phyloP scores from a whole-genome alignment of 1,140 invertebrate species.

The Ptiloglossa arizonensis region DNA sequence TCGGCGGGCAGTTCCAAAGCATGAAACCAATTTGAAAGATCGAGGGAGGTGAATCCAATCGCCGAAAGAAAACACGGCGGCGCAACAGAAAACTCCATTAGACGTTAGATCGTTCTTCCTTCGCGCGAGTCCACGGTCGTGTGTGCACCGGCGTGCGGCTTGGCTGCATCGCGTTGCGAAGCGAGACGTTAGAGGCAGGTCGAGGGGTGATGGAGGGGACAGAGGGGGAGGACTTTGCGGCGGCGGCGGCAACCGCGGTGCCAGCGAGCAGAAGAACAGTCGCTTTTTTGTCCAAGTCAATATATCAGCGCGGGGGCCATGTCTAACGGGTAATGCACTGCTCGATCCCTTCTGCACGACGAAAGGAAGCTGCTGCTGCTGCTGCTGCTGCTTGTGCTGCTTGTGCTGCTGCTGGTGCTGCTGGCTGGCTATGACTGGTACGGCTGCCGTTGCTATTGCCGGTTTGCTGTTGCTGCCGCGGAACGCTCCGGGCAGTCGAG shows the following conservation, averaged over 20 bases:
- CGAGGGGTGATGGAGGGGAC: not conserved
- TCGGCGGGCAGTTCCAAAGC: not conserved
- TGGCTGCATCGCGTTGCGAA: slow-evolving; percentile 39
- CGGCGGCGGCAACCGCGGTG: slow-evolving; percentile 64
- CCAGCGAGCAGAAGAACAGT: slow-evolving; percentile 74
- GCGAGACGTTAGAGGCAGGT: slow-evolving; percentile 15
- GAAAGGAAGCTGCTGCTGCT: slow-evolving; percentile 58
- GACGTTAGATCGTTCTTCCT: slow-evolving; percentile 55
- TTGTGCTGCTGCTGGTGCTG: too few relatives aligned
- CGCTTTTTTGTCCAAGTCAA: slow-evolving; percentile 78
- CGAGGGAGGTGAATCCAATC: slow-evolving; percentile 52
- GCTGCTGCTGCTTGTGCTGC: slow-evolving; percentile 47
- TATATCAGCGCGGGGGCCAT: slow-evolving; percentile 80
- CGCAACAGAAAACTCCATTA: slow-evolving; percentile 60
- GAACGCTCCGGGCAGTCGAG: slow-evolving; percentile 57
- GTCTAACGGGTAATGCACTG: slow-evolving; percentile 80
- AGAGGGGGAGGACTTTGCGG: slow-evolving; percentile 51
- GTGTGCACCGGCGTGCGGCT: slow-evolving; percentile 17
- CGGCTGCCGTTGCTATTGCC: slow-evolving; percentile 11
- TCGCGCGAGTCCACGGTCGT: slow-evolving; percentile 10
- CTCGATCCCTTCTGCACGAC: slow-evolving; percentile 65
- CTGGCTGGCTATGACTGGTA: slow-evolving; percentile 14
- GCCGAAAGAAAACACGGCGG: slow-evolving; percentile 28
- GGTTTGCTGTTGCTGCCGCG: slow-evolving; percentile 25
- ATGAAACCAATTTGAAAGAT: slow-evolving; percentile 35